Percentiles rank a stretch among this genome's conserved stretches.
Conservation (phyloP, 2,113 vertebrate genomes). For the Cranoglanis bouderius region DNA sequence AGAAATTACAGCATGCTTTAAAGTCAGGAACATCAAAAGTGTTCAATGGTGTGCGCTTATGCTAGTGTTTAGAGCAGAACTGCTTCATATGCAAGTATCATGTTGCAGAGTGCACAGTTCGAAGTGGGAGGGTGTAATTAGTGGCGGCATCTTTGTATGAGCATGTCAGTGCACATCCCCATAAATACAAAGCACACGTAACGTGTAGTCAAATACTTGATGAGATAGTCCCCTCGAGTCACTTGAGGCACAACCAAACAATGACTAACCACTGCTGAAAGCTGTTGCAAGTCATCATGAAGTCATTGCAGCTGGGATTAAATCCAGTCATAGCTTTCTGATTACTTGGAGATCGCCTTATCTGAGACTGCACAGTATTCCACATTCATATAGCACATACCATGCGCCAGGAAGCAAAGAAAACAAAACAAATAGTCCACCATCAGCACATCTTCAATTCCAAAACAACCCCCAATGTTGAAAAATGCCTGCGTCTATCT, state of each 20-base stretch:
- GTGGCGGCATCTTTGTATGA: slow-evolving; percentile 6
- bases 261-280: slow-evolving; percentile 24
- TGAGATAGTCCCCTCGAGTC: not conserved
- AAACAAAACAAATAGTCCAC: not conserved
- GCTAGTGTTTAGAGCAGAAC: not conserved
- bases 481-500: not conserved
- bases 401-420: not conserved
- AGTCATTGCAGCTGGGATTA: not conserved
- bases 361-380: not conserved
- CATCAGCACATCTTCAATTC: not conserved
- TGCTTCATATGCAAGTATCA: slow-evolving; percentile 14
- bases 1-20: slow-evolving; percentile 12
- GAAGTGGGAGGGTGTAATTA: slow-evolving; percentile 32
- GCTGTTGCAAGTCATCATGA: slow-evolving; percentile 13
- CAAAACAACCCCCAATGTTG: not conserved
- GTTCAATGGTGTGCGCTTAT: not conserved
- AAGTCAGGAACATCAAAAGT: slow-evolving; percentile 32
- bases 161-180: not conserved
- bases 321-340: not conserved
- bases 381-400: not conserved
- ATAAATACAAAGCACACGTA: not conserved
- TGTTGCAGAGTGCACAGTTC: slow-evolving; percentile 12
- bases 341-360: not conserved
- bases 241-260: slow-evolving; percentile 10
- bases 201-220: not conserved